These are phyloP conservation scores for Pygmarrhopalites habei DNA, from an alignment of 1,140 invertebrate species.

Conservation along the genomic window DNA sequence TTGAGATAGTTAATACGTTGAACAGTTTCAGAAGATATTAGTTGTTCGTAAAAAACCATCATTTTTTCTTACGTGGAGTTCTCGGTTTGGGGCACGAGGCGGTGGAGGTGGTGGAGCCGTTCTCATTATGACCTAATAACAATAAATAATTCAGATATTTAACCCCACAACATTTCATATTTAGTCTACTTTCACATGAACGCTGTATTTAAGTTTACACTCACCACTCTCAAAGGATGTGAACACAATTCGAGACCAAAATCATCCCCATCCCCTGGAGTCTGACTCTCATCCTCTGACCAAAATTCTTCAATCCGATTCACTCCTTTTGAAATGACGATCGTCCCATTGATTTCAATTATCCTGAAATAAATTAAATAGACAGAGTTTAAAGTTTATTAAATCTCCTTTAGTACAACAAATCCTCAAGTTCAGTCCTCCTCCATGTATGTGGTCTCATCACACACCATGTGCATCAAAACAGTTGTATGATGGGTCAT, in stretches of 20 bases:
- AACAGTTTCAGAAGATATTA: too few relatives aligned
- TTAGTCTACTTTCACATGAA: too few relatives aligned
- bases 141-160: too few relatives aligned
- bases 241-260: conserved; percentile 22
- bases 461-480: too few relatives aligned
- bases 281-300: conserved; percentile 30
- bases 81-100: conserved; percentile 35
- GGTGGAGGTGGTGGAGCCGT: conserved; percentile 37
- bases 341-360: conserved; percentile 73
- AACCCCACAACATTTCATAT: too few relatives aligned
- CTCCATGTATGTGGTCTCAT: too few relatives aligned
- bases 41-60: too few relatives aligned
- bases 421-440: too few relatives aligned
- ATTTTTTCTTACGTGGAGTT: conserved; percentile 38
- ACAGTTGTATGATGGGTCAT: too few relatives aligned
- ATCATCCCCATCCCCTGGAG: neutral
- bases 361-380: conserved; percentile 51
- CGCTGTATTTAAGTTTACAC: too few relatives aligned
- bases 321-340: conserved; percentile 56
- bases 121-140: conserved; percentile 36
- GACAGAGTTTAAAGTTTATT: neutral
- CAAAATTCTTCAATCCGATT: conserved; percentile 40
- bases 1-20: too few relatives aligned
- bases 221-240: conserved; percentile 35
- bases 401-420: too few relatives aligned